Conservation (phyloP, 2,797 vertebrate species). For the Sebastes elongatus region DNA sequence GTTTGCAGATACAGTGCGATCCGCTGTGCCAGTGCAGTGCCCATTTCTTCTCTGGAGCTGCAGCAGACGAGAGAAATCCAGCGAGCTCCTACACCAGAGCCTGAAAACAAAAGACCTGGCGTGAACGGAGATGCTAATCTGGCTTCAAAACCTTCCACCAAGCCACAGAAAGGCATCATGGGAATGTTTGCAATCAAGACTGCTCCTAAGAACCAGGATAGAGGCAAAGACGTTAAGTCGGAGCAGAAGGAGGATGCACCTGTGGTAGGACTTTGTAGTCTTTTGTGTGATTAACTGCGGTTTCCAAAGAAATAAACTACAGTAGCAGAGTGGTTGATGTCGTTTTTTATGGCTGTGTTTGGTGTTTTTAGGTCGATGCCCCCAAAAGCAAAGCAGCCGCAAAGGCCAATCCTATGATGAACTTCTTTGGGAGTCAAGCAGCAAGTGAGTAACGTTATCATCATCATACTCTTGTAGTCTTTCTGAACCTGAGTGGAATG, state of each 20-base stretch:
- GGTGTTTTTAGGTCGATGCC: conserved; percentile 77
- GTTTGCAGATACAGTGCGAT: conserved; percentile 91
- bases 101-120: conserved; percentile 29
- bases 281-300: background rate
- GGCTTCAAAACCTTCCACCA: conserved; percentile 70
- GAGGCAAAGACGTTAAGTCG: conserved; percentile 79
- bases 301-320: background rate
- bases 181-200: conserved; percentile 89
- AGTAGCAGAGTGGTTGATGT: background rate
- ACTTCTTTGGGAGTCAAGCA: conserved; percentile 92
- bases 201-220: conserved; percentile 77
- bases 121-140: conserved; percentile 74
- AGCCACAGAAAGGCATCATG: conserved; percentile 90
- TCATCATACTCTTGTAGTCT: background rate
- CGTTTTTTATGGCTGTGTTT: background rate
- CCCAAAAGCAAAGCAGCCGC: conserved; percentile 80
- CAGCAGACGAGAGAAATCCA: conserved; percentile 59
- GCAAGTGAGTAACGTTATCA: conserved; percentile 84
- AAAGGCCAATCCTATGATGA: conserved; percentile 83
- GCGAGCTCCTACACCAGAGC: conserved; percentile 39
- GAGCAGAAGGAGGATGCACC: conserved; percentile 81
- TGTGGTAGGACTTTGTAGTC: conserved; percentile 52
- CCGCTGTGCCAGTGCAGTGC: conserved; percentile 84
- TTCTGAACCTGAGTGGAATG: background rate
- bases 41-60: conserved; percentile 72